A percentile compares a stretch with the other conserved stretches of the same genome.
Evolutionary conservation across 2,888 invertebrate genomes (phyloP).

Genomic region (Eupithecia subumbrata): DNA sequence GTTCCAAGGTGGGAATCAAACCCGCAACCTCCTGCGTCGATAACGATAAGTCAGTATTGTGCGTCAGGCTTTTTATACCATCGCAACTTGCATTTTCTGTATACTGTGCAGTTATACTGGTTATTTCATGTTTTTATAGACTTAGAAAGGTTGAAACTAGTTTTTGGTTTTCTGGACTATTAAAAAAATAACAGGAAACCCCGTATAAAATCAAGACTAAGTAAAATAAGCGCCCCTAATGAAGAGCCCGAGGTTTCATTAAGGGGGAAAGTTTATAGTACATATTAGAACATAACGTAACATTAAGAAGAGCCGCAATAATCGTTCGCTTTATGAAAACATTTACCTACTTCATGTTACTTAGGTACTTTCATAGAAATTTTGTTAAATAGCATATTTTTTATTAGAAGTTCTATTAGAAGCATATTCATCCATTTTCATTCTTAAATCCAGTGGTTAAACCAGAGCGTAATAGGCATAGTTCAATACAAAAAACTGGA

Average conservation of each 20-base stretch:
- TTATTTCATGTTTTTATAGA: neutral
- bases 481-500: no score
- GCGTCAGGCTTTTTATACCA: neutral
- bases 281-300: conserved; percentile 18
- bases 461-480: no score
- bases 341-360: neutral
- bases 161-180: neutral
- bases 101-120: no score
- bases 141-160: neutral
- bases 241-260: conserved; percentile 32
- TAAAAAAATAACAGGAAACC: neutral
- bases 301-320: conserved; percentile 60
- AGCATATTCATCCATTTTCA: neutral
- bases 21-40: no score
- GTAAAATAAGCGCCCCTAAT: conserved; percentile 20
- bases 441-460: no score
- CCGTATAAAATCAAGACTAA: conserved; percentile 17
- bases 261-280: conserved; percentile 23
- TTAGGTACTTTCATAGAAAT: neutral
- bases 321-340: neutral
- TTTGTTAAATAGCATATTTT: neutral
- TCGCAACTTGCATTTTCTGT: neutral
- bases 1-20: no score
- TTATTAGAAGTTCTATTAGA: neutral
- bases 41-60: neutral